Base-by-base conservation (phyloP, 2,113 vertebrate genomes). In the Phaetusa simplex region DNA sequence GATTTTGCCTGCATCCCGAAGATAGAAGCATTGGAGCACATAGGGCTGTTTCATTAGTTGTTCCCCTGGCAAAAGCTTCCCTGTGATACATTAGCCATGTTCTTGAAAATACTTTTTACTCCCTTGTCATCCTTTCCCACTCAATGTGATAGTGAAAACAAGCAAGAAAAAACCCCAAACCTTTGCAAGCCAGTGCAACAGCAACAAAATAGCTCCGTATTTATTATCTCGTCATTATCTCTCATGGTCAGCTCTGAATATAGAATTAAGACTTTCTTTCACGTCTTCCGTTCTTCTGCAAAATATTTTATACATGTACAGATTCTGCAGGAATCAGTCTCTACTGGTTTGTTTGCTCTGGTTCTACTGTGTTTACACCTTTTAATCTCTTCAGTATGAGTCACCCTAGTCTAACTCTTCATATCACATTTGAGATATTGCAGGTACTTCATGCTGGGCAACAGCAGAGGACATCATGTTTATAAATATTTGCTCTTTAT, bases 401-500 rank as follows among this genome's bases (percentile, higher is more conserved):
- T 78, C 64, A 86, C 38, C 61, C 55, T 53, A 38, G 12, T 30
- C 36, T 80, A 81, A 40, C 22, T 6, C 4, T 52, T 92, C 55
- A n/a, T 47, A 67, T 23, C 27, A 27, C 34, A 38, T 67, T 74
- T 84, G 64, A 67, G 55, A 74, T 64, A 42, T 16, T 84, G 42
- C 64, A 89, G 45, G 64, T 67, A 47, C 47, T 84, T 91, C 80
- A 67, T 59, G 27, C 42, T 47, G 30, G 55, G 80, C 76, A 86
- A 58, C 38, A 58, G 72, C n/a, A 67, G 70, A 79, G 34, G 52
- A 78, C 23, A 74, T 4, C 5, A 26, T 30, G 45, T 67, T 89
- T 93, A 78, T 88, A 94, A 95, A 89, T 82, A 84, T 74, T 91
- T 92, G 12, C 40, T 92, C 26, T 78, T 74, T 84, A 79, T 91